Evolutionary conservation across 2,888 invertebrate species (phyloP), one percentile per base, ranked within the genome.

Genomic region (Oscheius sp.): DNA sequence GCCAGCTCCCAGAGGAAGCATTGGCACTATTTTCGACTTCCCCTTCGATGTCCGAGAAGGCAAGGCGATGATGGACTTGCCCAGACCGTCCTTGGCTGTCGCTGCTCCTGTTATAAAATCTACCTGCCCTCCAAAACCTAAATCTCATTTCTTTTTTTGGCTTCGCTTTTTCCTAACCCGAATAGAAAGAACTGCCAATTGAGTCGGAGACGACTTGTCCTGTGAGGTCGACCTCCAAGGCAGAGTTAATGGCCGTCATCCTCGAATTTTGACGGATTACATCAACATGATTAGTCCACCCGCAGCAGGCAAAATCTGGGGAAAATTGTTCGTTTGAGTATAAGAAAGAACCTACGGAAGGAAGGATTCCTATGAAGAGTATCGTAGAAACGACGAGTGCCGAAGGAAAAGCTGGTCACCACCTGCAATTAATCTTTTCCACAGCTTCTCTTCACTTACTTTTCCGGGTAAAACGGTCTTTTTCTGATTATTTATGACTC

Each of bases 231-330:
- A 93, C 93, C 90, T 97, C 96, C 84, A 97, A 94, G 89, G 95
- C 95, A 0, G 96, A 96, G 90, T 97, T 97, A 88, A 97, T 96
- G 73, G 96, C 96, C 0, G 96, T 96, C 93, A 97, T 96, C 83
- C 71, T 66, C 23, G 49, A 46, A 46, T 75, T 75, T 29, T 53
- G n/a, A 5, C 72, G 59, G 49, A 75, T 73, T 9, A 46, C 49
- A 29, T 64, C 69, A 3, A 46, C 53, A 58, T 73, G 53, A 43
- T 74, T 70, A 0, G 82, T 82, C 74, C 75, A 82, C 52, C 75
- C 78, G 46, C 78, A 78, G 6, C 76, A 73, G 55, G 75, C 80
- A 41, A 82, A 80, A 58, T 78, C 81, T 81, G 69, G 2, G 69
- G 68, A 43, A 6, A 18, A 58, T 9, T 7, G 5, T 9, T 35